phyloP scores from a whole-genome alignment of 2,888 invertebrate genomes.

The Tetranychus piercei region DNA sequence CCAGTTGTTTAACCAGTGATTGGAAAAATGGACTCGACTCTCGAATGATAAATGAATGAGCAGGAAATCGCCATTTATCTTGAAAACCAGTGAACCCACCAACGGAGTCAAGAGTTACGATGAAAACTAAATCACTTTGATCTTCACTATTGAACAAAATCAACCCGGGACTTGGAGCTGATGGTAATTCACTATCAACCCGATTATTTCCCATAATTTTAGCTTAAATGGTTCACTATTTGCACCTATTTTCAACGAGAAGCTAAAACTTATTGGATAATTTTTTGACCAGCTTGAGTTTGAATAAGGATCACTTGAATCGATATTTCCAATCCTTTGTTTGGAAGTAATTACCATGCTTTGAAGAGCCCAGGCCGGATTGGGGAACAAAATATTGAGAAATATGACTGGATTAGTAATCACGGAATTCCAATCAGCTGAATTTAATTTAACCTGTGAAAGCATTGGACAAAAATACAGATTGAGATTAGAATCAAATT shows the following conservation, averaged over 20 bases:
- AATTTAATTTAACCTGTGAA: too few species aligned
- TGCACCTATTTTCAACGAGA: not conserved
- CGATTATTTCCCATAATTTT: not conserved
- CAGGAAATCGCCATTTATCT: constrained; percentile 44
- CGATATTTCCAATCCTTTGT: not conserved
- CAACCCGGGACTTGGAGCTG: constrained; percentile 27
- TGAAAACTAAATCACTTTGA: constrained; percentile 44
- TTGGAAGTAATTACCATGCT: not conserved
- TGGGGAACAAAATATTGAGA: not conserved
- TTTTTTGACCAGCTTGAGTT: not conserved
- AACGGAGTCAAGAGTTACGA: constrained; percentile 40
- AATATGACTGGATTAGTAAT: not conserved
- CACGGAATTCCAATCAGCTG: too few species aligned
- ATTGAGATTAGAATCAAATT: too few species aligned
- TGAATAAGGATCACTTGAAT: not conserved
- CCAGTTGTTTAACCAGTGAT: constrained; percentile 40
- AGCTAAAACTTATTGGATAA: not conserved
- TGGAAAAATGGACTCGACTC: constrained; percentile 46
- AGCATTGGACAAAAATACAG: too few species aligned
- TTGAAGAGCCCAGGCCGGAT: not conserved
- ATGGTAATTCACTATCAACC: constrained; percentile 19
- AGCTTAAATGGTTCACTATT: not conserved
- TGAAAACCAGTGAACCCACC: not conserved
- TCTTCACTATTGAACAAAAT: constrained; percentile 27
- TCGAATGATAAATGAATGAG: constrained; percentile 45